Evolutionary conservation across 2,797 vertebrate species (phyloP).

Genomic region (Tamandua tetradactyla): DNA sequence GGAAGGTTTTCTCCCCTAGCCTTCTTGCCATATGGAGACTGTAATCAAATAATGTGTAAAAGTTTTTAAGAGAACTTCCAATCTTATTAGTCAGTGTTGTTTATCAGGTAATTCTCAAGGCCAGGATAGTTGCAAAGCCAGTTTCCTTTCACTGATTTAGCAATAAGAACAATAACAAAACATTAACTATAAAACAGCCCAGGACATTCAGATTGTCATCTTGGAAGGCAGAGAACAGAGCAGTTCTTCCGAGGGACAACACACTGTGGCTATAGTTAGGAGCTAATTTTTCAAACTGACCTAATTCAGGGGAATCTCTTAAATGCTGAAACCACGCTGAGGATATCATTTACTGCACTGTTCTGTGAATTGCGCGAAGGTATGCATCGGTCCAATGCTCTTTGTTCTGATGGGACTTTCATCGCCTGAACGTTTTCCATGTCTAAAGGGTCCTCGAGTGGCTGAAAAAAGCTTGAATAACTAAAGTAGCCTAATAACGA

Average conservation of each 20-base stretch:
- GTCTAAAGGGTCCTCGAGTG: constrained; percentile 44
- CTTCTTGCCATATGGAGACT: constrained; percentile 83
- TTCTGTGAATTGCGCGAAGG: neutral
- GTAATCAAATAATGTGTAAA: constrained; percentile 81
- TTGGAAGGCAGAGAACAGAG: neutral
- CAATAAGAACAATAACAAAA: constrained; percentile 41
- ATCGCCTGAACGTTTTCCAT: neutral
- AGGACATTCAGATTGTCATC: neutral
- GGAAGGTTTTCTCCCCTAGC: constrained; percentile 90
- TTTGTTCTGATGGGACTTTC: neutral
- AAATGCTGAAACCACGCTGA: neutral
- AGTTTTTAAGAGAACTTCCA: constrained; percentile 80
- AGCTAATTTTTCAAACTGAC: neutral
- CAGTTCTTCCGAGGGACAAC: neutral
- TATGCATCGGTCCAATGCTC: neutral
- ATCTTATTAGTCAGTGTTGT: constrained; percentile 75
- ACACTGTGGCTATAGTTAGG: neutral
- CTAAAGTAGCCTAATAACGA: constrained; percentile 46
- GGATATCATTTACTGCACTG: neutral
- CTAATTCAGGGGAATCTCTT: neutral
- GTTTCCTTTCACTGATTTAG: constrained; percentile 13
- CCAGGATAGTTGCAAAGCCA: constrained; percentile 51
- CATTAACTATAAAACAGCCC: neutral
- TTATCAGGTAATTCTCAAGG: constrained; percentile 77
- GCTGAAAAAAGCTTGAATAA: neutral